A percentile compares a stretch with the other conserved stretches of the same genome.
phyloP scores from a whole-genome alignment of 2,888 invertebrate species.

The Idaea biselata region DNA sequence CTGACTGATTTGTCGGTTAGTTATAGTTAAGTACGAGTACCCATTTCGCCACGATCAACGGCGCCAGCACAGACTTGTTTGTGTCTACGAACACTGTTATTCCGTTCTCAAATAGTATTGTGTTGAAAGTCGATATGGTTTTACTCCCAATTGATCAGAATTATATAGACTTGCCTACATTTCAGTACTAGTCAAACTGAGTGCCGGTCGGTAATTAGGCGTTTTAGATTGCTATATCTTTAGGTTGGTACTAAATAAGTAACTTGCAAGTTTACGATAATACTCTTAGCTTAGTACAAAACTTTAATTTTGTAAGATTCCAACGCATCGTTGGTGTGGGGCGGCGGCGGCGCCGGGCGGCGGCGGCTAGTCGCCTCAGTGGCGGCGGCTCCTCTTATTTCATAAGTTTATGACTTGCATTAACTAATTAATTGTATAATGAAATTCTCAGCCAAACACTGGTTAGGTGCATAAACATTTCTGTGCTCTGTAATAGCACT shows the following conservation, averaged over 20 bases:
- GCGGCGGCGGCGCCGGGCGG: neutral
- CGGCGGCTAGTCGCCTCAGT: constrained; percentile 1
- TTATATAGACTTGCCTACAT: constrained; percentile 9
- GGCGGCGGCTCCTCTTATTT: constrained; percentile 11
- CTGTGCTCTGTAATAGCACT: constrained; percentile 36
- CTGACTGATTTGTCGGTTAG: constrained; percentile 35
- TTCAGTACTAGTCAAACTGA: constrained; percentile 20
- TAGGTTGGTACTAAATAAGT: constrained; percentile 14
- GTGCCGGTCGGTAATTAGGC: constrained; percentile 21
- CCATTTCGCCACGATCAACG: constrained; percentile 36
- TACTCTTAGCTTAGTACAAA: neutral
- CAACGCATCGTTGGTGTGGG: too few species aligned
- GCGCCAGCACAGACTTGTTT: constrained; percentile 32
- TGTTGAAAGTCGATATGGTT: constrained; percentile 27
- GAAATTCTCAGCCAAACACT: constrained; percentile 13
- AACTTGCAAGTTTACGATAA: constrained; percentile 1
- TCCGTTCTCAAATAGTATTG: constrained; percentile 30
- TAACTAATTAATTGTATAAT: constrained; percentile 17
- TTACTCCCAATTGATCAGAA: constrained; percentile 25
- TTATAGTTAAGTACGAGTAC: constrained; percentile 27
- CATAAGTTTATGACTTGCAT: constrained; percentile 18
- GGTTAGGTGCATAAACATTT: constrained; percentile 30
- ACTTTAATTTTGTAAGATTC: too few species aligned
- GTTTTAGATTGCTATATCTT: constrained; percentile 14
- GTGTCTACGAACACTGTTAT: constrained; percentile 27